These are phyloP conservation scores for Lycodopsis pacificus DNA, from an alignment of 2,797 vertebrate genomes.

Conservation along the genomic window DNA sequence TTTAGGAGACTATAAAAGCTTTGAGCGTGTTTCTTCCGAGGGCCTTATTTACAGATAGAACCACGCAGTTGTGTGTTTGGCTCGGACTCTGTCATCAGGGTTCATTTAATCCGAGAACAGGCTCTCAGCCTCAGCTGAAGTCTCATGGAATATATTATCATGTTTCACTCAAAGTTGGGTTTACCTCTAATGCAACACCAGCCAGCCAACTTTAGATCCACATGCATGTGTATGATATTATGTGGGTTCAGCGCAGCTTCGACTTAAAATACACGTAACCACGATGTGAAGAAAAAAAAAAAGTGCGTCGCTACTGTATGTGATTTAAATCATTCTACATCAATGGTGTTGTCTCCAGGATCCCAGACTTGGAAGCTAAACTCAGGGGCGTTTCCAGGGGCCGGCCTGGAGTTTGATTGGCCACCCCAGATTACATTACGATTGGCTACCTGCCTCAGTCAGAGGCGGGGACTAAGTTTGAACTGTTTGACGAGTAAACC, in stretches of 20 bases:
- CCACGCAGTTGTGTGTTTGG: constrained; percentile 33
- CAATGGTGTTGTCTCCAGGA: constrained; percentile 22
- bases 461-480: background rate
- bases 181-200: constrained; percentile 70
- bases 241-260: constrained; percentile 62
- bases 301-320: constrained; percentile 57
- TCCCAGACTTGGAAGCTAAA: constrained; percentile 9
- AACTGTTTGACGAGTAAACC: background rate
- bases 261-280: constrained; percentile 65
- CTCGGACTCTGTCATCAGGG: constrained; percentile 48
- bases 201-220: constrained; percentile 63
- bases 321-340: constrained; percentile 68
- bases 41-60: constrained; percentile 53
- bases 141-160: constrained; percentile 75
- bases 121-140: constrained; percentile 61
- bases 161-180: constrained; percentile 72
- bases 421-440: background rate
- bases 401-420: background rate
- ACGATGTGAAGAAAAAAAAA: constrained; percentile 59
- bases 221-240: constrained; percentile 76
- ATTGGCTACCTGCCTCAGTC: background rate
- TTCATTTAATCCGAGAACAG: constrained; percentile 62
- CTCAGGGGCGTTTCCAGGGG: background rate
- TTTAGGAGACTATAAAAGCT: constrained; percentile 45
- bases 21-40: constrained; percentile 35